phyloP scores from a whole-genome alignment of 2,113 vertebrate genomes.

The Procavia capensis region DNA sequence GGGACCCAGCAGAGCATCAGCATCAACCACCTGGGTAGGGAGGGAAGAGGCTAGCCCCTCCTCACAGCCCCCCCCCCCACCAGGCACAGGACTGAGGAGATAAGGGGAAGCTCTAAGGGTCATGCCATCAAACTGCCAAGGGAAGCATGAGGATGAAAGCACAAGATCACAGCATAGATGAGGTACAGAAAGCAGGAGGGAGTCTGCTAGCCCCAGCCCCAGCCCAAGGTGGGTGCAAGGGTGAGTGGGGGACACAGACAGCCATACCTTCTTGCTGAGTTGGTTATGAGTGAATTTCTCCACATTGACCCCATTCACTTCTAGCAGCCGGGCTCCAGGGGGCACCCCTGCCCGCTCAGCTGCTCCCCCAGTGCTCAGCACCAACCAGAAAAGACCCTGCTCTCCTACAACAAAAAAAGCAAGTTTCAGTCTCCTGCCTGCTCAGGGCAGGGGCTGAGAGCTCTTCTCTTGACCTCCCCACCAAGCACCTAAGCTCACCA shows the following conservation, averaged over 20 bases:
- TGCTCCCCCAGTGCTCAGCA: conserved; percentile 87
- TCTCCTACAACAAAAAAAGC: conserved; percentile 82
- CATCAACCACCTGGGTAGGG: not conserved
- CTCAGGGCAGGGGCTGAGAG: not conserved
- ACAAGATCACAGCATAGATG: not conserved
- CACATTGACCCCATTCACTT: conserved; percentile 91
- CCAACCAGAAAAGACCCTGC: conserved; percentile 89
- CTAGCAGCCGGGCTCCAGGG: conserved; percentile 90
- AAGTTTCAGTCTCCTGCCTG: not conserved
- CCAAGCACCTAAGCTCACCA: conserved; percentile 9
- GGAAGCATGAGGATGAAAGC: not conserved
- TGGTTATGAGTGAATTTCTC: conserved; percentile 83
- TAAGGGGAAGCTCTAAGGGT: not conserved
- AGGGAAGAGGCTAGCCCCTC: not conserved
- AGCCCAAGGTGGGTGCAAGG: not conserved
- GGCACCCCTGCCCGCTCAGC: conserved; percentile 92
- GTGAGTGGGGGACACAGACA: accelerated
- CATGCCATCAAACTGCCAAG: not conserved
- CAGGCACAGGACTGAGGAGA: not conserved
- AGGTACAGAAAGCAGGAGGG: not conserved
- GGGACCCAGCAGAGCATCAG: not conserved
- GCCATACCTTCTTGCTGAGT: conserved; percentile 90
- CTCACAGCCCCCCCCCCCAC: not conserved
- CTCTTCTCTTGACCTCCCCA: too few species aligned
- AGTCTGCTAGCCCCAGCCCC: not conserved